A percentile compares a stretch with the other conserved stretches of the same genome.
Evolutionary conservation across 1,140 invertebrate genomes (phyloP).

Genomic region (Paraescarpia echinospica): DNA sequence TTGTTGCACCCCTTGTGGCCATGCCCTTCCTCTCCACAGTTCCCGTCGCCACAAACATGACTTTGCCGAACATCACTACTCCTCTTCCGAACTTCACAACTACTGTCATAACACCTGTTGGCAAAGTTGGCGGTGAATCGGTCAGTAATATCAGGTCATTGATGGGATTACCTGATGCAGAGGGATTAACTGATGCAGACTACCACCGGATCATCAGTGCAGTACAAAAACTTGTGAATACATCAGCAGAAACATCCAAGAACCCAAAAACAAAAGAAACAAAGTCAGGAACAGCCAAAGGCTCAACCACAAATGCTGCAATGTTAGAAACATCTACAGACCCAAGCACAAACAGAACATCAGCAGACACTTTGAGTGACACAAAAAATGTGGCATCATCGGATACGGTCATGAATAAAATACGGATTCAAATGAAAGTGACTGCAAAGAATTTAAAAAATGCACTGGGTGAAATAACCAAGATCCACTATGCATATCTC

Average conservation of each 20-base stretch:
- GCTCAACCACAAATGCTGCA: background rate
- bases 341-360: background rate
- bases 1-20: constrained; percentile 61
- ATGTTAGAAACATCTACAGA: no score
- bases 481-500: constrained; percentile 60
- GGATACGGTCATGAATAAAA: background rate
- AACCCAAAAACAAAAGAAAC: background rate
- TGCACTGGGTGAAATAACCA: constrained; percentile 42
- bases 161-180: background rate
- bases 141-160: background rate
- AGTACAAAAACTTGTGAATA: no score
- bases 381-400: no score
- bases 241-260: no score
- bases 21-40: constrained; percentile 52
- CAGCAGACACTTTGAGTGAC: background rate
- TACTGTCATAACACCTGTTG: background rate
- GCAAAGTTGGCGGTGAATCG: background rate
- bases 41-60: background rate
- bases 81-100: background rate
- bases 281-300: background rate
- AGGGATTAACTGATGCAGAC: no score
- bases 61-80: background rate
- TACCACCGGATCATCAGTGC: background rate
- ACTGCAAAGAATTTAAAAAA: constrained; percentile 15
- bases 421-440: background rate